Base-by-base conservation (phyloP, 2,888 invertebrate genomes). In the Julus scandinavius region DNA sequence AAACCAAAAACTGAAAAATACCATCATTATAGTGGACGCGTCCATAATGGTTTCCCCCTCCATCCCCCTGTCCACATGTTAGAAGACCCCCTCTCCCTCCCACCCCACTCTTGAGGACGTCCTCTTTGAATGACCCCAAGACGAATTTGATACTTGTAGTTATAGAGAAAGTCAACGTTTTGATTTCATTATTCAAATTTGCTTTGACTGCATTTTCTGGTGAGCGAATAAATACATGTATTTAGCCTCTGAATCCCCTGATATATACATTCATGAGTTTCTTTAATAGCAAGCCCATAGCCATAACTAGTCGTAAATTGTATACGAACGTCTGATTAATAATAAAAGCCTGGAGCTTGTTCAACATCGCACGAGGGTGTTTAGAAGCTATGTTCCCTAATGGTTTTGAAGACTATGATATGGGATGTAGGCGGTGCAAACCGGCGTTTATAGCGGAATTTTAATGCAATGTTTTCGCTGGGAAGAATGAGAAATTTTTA, bases 281-380 rank as follows among this genome's bases (percentile, higher is more conserved):
- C 29, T 38, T 38, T 80, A 80, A 38, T 13, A n/a, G 29, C 38
- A 13, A 38, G 80, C 80, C 80, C 13, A 29, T 7, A 80, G 80
- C 80, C 80, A 80, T 13, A 54, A 54, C 54, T 7, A 38, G 38
- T 80, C 80, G 80, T 80, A 80, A 80, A 80, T 80, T 80, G 80
- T 13, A 80, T 2, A 38, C 13, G 11, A 80, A 38, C 80, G 38
- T 80, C 80, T 80, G 80, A 80, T 80, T 80, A 80, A 80, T 80
- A 80, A 80, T 80, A 80, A 80, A 80, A 80, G 80, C 80, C 38
- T 13, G 38, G 11, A 80, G 80, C 80, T 13, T 80, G 80, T 80
- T 13, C 80, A 38, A 80, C 80, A 80, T 80, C 38, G 38, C 72
- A 72, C 72, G 38, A 80, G 80, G 80, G 80, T 80, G 80, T 80